Base-by-base conservation (phyloP, 1,140 invertebrate genomes). In the Diabrotica undecimpunctata region DNA sequence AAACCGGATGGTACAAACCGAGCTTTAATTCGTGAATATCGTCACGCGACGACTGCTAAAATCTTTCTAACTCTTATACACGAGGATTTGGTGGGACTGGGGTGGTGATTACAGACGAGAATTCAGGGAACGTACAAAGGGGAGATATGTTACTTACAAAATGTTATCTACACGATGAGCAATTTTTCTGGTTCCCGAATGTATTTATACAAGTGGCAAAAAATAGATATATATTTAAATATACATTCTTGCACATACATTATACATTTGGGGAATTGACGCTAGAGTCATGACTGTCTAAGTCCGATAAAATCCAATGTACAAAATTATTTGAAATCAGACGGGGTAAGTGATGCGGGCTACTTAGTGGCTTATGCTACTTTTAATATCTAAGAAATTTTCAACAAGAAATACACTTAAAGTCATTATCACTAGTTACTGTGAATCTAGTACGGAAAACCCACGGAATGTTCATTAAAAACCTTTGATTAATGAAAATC, bases 241-340 rank as follows among this genome's bases (percentile, higher is more conserved):
- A 61, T 61, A 61, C 12, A 54, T 62, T 64, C 67, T 68, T 73
- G 66, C 64, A 70, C 69, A 69, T 61, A 70, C 58, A 70, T 58
- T 67, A 66, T 69, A 69, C 65, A 70, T 55, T 25, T 65, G 61
- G 65, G 59, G 64, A 74, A 73, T 74, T 74, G 71, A 74, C 71
- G 65, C 61, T 62, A 54, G 61, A 62, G 61, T 68, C 68, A 65
- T 67, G 68, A 74, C 67, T 70, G 25, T 68, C 72, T 75, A 72
- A 72, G 61, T 70, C 66, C 69, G 73, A 74, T 75, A 73, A 75
- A 75, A 75, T 74, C 74, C 74, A 74, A 72, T 68, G 62, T 69
- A 71, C 64, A 68, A 62, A 65, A 64, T 62, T 51, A 46, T 61
- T 39, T 37, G 67, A 66, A 46, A 46, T 10, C 58, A 71, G 67